A percentile compares a stretch with the other conserved stretches of the same genome.
Conservation (phyloP, 2,797 vertebrate species). For the Gila robusta region DNA sequence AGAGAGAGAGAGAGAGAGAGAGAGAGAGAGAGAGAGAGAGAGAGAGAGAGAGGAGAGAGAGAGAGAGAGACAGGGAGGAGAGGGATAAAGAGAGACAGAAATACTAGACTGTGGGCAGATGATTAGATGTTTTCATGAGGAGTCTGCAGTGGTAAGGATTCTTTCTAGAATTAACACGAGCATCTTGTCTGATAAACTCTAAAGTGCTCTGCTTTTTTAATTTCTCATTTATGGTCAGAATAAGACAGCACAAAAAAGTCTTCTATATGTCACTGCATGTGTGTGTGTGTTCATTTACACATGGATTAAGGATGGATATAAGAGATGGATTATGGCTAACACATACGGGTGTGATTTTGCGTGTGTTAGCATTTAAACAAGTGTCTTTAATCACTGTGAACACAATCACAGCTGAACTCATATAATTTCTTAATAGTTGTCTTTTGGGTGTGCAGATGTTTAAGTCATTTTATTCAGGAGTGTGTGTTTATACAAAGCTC, state of each 20-base stretch:
- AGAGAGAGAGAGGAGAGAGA: conserved; percentile 17
- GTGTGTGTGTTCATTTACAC: background rate
- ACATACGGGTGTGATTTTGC: background rate
- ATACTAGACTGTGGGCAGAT: conserved; percentile 36
- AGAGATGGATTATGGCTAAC: background rate
- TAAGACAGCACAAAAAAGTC: background rate
- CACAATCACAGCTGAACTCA: conserved; percentile 21
- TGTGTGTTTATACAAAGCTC: background rate
- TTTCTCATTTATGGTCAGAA: conserved; percentile 10
- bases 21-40: background rate
- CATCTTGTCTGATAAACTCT: conserved; percentile 12
- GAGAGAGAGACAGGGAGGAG: conserved; percentile 36
- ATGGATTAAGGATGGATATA: background rate
- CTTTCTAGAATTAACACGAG: conserved; percentile 1
- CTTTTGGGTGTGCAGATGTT: conserved; percentile 3
- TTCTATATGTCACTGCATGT: background rate
- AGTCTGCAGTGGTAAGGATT: background rate
- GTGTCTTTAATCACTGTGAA: conserved; percentile 13
- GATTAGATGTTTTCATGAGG: conserved; percentile 34
- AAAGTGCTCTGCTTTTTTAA: background rate
- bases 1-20: conserved; percentile 47
- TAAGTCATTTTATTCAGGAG: background rate
- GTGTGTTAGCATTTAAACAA: background rate
- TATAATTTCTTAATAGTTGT: background rate
- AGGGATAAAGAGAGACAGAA: conserved; percentile 57